These are phyloP conservation scores for Drosophila nigrodunni DNA, from an alignment of 1,140 invertebrate genomes.

Conservation along the genomic window DNA sequence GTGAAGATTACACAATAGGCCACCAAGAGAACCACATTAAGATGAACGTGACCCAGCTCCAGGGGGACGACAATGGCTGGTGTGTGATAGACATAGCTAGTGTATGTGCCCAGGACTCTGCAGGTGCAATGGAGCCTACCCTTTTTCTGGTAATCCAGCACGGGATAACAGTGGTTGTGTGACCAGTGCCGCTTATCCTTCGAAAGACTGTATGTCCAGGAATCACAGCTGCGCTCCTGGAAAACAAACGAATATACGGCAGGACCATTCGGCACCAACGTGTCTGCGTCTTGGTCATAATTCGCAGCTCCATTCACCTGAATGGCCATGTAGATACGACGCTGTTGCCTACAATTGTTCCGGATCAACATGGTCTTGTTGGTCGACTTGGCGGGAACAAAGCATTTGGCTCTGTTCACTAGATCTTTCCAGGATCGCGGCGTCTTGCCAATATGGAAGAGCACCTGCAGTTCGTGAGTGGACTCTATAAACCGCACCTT, in stretches of 20 bases:
- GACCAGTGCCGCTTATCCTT: conserved; percentile 11
- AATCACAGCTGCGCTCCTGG: conserved; percentile 51
- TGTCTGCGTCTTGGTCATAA: background rate
- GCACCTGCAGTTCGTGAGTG: conserved; percentile 39
- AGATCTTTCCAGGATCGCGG: conserved; percentile 1
- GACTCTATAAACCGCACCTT: conserved; percentile 30
- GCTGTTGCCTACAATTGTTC: conserved; percentile 29
- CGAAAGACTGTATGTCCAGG: conserved; percentile 33
- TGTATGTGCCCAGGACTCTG: conserved; percentile 48
- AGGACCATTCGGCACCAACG: conserved; percentile 27
- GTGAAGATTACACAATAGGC: background rate
- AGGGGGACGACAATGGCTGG: conserved; percentile 17
- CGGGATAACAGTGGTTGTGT: conserved; percentile 17
- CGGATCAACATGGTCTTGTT: conserved; percentile 41
- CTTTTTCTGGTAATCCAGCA: background rate
- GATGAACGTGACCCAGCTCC: accelerated
- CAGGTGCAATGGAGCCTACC: conserved; percentile 37
- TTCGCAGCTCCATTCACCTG: background rate
- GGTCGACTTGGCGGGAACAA: background rate
- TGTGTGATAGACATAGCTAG: conserved; percentile 41
- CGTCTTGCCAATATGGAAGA: background rate
- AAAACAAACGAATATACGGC: conserved; percentile 37
- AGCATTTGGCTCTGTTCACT: conserved; percentile 20
- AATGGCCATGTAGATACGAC: conserved; percentile 42
- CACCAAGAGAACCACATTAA: background rate